A percentile compares a stretch with the other conserved stretches of the same genome.
These are phyloP conservation scores for Otis tarda DNA, from an alignment of 2,113 vertebrate genomes.

Conservation along the genomic window DNA sequence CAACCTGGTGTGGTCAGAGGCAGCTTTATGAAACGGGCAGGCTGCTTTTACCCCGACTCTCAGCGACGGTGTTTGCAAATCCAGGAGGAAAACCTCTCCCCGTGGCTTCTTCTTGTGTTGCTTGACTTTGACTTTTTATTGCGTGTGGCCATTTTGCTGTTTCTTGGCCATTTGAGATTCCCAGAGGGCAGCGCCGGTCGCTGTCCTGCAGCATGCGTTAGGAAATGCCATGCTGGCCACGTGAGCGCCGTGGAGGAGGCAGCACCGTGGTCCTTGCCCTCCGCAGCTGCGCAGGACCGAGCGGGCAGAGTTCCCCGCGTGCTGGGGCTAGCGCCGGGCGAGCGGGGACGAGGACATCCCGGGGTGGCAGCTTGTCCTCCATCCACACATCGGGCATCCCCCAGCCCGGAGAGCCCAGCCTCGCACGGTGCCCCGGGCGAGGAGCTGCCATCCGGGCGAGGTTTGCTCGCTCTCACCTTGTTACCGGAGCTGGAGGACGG, in stretches of 20 bases:
- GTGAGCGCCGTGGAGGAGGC: background rate
- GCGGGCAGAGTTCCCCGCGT: background rate
- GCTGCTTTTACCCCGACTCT: background rate
- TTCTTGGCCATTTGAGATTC: background rate
- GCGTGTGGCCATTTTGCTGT: background rate
- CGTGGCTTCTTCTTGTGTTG: background rate
- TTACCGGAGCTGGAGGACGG: background rate
- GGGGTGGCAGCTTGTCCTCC: background rate
- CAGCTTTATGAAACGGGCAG: rapidly evolving
- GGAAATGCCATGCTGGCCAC: background rate
- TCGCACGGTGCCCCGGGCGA: rapidly evolving
- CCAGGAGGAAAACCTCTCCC: background rate
- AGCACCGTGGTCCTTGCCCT: background rate
- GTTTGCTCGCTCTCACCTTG: background rate
- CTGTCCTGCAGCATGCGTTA: background rate
- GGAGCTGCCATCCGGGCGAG: background rate
- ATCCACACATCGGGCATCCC: rapidly evolving
- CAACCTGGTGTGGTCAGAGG: background rate
- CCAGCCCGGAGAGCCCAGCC: background rate
- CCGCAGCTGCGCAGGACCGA: rapidly evolving
- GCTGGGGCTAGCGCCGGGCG: rapidly evolving
- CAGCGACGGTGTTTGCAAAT: rapidly evolving
- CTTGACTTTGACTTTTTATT: background rate
- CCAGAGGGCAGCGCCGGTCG: rapidly evolving
- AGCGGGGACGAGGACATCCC: background rate